Percentiles rank a stretch among this genome's conserved stretches.
phyloP scores from a whole-genome alignment of 2,113 vertebrate species.

The Bettongia penicillata region DNA sequence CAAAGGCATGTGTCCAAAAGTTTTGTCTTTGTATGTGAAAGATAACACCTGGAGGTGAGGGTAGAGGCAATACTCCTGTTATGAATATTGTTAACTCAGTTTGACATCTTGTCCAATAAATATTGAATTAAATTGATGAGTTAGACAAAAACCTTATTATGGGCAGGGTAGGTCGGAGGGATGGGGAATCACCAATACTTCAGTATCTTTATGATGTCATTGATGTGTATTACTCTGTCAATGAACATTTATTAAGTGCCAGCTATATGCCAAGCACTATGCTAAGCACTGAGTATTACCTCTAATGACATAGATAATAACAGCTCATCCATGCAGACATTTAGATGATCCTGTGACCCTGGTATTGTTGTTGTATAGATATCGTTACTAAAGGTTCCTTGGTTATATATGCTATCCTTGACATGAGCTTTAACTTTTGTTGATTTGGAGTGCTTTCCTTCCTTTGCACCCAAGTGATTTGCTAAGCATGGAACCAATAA shows the following conservation, averaged over 20 bases:
- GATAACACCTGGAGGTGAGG: neutral
- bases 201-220: neutral
- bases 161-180: neutral
- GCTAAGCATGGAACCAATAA: too few relatives aligned
- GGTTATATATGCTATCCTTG: too few relatives aligned
- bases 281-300: neutral
- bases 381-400: slow-evolving; percentile 9
- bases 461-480: too few relatives aligned
- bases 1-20: neutral
- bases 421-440: too few relatives aligned
- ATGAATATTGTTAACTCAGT: neutral
- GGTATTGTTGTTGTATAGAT: neutral
- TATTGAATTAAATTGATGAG: neutral
- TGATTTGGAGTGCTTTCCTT: too few relatives aligned
- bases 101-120: neutral
- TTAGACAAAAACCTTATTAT: neutral
- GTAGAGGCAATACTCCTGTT: neutral
- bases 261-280: neutral
- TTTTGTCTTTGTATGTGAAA: neutral
- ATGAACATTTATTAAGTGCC: neutral
- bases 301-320: neutral
- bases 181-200: neutral
- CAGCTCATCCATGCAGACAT: neutral
- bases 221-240: neutral
- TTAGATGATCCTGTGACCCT: neutral